phyloP scores from a whole-genome alignment of 2,113 vertebrate species.

The Meles meles region DNA sequence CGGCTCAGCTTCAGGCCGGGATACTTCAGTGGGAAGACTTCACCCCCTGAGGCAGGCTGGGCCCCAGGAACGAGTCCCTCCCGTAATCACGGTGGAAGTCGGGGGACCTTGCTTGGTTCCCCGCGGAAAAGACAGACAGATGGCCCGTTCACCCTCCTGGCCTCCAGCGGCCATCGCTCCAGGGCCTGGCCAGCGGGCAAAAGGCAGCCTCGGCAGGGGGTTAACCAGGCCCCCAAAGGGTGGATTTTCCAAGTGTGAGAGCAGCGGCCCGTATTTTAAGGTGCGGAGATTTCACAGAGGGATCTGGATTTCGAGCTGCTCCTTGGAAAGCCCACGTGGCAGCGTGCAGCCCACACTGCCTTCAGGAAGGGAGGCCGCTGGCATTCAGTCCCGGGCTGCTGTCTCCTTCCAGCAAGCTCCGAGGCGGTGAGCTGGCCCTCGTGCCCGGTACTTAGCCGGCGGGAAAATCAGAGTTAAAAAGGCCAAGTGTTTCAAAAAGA shows the following conservation, averaged over 20 bases:
- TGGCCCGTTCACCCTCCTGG: fast-evolving
- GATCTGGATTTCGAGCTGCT: not conserved
- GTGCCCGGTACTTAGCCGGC: fast-evolving
- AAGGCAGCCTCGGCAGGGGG: too few species aligned
- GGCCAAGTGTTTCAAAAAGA: not conserved
- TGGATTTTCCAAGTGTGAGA: not conserved
- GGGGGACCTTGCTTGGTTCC: not conserved
- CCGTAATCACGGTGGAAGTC: not conserved
- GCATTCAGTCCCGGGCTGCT: fast-evolving
- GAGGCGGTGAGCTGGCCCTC: fast-evolving
- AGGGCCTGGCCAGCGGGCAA: too few species aligned
- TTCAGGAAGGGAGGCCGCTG: not conserved
- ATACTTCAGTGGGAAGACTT: not conserved
- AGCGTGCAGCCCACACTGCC: fast-evolving
- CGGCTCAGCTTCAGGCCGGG: fast-evolving
- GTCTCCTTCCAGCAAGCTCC: not conserved
- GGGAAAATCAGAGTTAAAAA: not conserved
- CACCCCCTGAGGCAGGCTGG: fast-evolving
- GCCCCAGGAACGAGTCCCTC: fast-evolving
- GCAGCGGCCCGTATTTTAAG: not conserved
- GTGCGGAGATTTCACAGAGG: not conserved
- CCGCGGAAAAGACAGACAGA: not conserved
- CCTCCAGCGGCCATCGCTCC: fast-evolving
- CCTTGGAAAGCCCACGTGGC: not conserved
- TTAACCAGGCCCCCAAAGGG: not conserved